A percentile compares a stretch with the other conserved stretches of the same genome.
These are phyloP conservation scores for Belgica antarctica DNA, from an alignment of 2,888 invertebrate genomes.

Conservation along the genomic window DNA sequence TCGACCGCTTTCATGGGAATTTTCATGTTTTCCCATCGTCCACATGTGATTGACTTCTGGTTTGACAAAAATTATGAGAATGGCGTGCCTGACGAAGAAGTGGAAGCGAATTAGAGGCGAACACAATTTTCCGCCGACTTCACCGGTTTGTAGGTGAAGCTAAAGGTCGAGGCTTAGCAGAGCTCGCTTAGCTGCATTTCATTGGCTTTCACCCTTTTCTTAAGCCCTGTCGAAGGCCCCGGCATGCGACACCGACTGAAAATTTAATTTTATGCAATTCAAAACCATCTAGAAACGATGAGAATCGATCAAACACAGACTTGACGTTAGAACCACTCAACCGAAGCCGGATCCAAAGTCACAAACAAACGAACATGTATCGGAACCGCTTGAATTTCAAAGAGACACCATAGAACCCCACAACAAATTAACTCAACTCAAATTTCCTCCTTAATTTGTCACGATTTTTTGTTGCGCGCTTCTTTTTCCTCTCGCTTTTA, in stretches of 20 bases:
- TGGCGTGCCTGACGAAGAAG: background rate
- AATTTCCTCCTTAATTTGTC: constrained; percentile 38
- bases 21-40: background rate
- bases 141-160: background rate
- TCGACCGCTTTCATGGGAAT: background rate
- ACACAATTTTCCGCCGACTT: background rate
- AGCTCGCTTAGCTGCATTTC: too few species aligned
- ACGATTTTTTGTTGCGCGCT: constrained; percentile 14
- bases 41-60: background rate
- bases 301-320: constrained; percentile 4
- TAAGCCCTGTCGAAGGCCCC: background rate
- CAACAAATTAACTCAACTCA: constrained; percentile 33
- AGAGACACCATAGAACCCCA: background rate
- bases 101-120: background rate
- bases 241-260: constrained; percentile 6
- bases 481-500: background rate
- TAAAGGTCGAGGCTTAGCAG: too few species aligned
- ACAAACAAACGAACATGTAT: constrained; percentile 11
- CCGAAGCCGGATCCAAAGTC: background rate
- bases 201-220: too few species aligned
- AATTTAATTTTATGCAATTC: background rate
- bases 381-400: background rate
- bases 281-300: background rate
- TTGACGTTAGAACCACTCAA: background rate
- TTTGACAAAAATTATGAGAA: constrained; percentile 11